phyloP scores from a whole-genome alignment of 2,113 vertebrate genomes.

The Nyctibius bracteatus region DNA sequence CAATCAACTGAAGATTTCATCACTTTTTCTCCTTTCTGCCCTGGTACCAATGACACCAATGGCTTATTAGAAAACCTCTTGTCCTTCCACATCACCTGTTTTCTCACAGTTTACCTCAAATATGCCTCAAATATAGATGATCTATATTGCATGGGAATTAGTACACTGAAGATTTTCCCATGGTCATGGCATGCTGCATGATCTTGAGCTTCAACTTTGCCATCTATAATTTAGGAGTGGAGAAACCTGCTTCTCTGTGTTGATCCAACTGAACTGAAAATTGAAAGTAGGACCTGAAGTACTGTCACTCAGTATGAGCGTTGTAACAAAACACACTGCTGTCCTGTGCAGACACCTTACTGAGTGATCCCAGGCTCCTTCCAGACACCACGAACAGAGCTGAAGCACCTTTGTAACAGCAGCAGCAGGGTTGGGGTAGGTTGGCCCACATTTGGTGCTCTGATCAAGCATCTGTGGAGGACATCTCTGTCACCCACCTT shows the following conservation, averaged over 20 bases:
- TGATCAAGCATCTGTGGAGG: background rate
- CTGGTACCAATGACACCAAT: background rate
- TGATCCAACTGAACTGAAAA: background rate
- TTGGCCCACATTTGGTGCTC: background rate
- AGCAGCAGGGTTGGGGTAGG: background rate
- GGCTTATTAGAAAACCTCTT: background rate
- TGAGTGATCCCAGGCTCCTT: background rate
- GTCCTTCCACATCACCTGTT: background rate
- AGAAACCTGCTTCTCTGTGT: background rate
- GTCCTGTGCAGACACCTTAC: background rate
- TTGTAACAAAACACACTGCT: background rate
- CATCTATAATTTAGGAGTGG: background rate
- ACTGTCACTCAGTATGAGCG: background rate
- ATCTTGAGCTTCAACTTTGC: background rate
- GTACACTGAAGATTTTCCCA: background rate
- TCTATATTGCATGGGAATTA: background rate
- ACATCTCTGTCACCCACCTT: fast-evolving
- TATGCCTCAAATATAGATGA: background rate
- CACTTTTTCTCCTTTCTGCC: background rate
- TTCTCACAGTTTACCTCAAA: background rate
- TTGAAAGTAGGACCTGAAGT: background rate
- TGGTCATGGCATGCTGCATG: background rate
- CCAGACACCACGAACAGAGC: background rate
- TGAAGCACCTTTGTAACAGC: background rate
- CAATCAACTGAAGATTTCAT: background rate